These are phyloP conservation scores for Petroica traversi DNA, from an alignment of 2,113 vertebrate genomes.

Conservation along the genomic window DNA sequence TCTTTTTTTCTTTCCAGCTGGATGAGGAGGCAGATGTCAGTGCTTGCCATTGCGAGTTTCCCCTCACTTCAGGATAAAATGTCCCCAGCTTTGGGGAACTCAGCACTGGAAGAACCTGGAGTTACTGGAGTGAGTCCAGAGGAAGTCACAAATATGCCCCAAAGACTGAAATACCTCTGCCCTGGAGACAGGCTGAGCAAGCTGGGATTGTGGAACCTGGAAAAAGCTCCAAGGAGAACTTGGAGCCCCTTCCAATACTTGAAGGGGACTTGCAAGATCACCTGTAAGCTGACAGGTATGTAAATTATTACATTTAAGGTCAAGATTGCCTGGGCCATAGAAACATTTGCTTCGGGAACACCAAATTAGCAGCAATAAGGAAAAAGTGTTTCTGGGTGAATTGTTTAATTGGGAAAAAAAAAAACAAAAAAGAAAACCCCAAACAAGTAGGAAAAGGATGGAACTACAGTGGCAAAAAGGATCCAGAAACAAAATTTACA, in stretches of 20 bases:
- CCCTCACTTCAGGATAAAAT: accelerated
- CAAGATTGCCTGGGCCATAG: background rate
- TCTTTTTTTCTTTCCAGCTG: background rate
- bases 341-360: background rate
- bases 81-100: background rate
- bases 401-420: background rate
- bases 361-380: background rate
- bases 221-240: background rate
- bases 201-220: background rate
- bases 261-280: background rate
- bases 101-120: background rate
- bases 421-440: too few relatives aligned
- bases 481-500: background rate
- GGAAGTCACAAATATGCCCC: background rate
- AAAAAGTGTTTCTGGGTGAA: background rate
- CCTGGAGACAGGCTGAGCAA: background rate
- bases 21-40: background rate
- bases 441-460: background rate
- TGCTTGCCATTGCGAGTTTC: accelerated
- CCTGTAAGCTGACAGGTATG: background rate
- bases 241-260: background rate
- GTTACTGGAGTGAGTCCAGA: background rate
- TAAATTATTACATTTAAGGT: background rate
- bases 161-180: background rate
- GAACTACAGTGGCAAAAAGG: accelerated